Evolutionary conservation across 2,113 vertebrate species (phyloP).

Genomic region (Parus major): DNA sequence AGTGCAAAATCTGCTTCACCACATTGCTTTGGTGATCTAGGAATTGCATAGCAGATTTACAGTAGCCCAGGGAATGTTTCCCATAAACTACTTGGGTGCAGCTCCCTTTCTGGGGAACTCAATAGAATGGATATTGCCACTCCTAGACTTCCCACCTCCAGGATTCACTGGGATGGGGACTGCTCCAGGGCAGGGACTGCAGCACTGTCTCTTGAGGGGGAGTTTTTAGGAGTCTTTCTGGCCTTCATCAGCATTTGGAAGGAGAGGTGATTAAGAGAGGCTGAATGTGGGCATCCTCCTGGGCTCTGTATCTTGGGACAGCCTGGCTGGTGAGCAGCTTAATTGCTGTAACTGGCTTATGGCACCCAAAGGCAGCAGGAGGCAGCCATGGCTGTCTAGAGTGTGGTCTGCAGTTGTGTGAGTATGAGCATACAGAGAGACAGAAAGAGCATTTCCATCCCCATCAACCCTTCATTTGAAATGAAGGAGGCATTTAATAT

Average conservation of each 20-base stretch:
- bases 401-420: background rate
- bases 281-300: background rate
- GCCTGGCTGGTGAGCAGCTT: background rate
- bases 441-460: background rate
- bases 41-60: background rate
- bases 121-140: background rate
- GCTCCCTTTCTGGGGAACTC: background rate
- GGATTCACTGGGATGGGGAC: background rate
- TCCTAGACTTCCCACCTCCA: background rate
- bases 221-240: background rate
- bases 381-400: background rate
- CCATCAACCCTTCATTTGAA: background rate
- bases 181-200: background rate
- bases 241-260: background rate
- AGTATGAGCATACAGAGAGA: too few relatives aligned
- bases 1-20: background rate
- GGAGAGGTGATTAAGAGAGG: background rate
- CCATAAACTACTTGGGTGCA: accelerated
- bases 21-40: background rate
- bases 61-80: background rate
- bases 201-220: background rate
- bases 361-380: background rate
- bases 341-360: background rate
- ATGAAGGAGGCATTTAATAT: background rate
- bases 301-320: background rate